Evolutionary conservation across 2,888 invertebrate genomes (phyloP), one percentile per base, ranked within the genome.

Genomic region (Xestoiulus laeticollis): DNA sequence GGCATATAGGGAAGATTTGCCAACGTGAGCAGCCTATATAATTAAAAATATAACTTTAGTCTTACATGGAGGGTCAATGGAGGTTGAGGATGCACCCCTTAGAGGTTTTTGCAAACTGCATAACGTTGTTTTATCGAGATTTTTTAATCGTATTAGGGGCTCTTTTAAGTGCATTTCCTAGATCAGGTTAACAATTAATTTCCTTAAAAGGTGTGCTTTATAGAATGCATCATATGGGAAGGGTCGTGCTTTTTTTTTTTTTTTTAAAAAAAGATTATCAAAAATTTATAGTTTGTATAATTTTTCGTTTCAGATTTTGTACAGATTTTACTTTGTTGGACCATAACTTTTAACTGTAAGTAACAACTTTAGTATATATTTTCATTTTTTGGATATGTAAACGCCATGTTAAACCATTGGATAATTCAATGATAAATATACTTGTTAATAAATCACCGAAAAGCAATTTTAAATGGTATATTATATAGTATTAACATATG

Each of bases 21-120:
- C 78, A 78, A 78, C 78, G 78, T 78, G 78, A 78, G 78, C 78
- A 26, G 78, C 26, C 30, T 78, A 78, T 78, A 16, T 78, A 78
- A 78, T 78, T 78, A 78, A 78, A 30, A 30, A 30, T 26, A 78
- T 78, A 78, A 32, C 26, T 78, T 78, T 10, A 78, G 78, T 12
- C 78, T 78, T 2, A 2, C 14, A 78, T 26, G 26, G 78, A 78
- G 30, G 30, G 78, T 78, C 78, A 78, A 30, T 78, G 78, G 78
- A 22, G 78, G 78, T 26, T 78, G 78, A 78, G 14, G 78, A 78
- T 78, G 78, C 78, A 78, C 78, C 78, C 78, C 78, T 30, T 30
- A 78, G 30, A 14, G 78, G 8, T 14, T 78, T 78, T 78, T 78
- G 30, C 26, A 22, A 78, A 32, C 30, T 8, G 26, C 78, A 14